phyloP scores from a whole-genome alignment of 2,888 invertebrate genomes.

The Saturnia pavonia region DNA sequence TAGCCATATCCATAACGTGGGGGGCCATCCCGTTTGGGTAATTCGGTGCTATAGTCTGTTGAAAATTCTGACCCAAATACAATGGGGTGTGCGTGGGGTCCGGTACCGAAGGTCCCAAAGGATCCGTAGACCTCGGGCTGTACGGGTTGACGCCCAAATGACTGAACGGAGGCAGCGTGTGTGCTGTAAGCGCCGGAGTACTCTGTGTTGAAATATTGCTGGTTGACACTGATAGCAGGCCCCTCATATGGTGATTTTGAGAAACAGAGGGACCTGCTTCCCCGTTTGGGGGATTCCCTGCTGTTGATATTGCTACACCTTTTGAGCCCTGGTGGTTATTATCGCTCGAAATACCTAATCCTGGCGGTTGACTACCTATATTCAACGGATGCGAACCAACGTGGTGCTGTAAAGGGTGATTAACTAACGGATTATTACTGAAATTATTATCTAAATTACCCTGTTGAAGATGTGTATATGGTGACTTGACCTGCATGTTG shows the following conservation, averaged over 20 bases:
- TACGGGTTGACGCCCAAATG: slow-evolving; percentile 82
- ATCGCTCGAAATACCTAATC: slow-evolving; percentile 71
- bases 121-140: slow-evolving; percentile 82
- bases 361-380: slow-evolving; percentile 81
- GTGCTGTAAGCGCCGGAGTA: slow-evolving; percentile 79
- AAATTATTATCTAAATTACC: slow-evolving; percentile 82
- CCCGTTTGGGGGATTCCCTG: slow-evolving; percentile 96
- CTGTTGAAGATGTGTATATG: slow-evolving; percentile 80
- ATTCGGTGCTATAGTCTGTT: slow-evolving; percentile 83
- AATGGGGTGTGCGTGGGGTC: slow-evolving; percentile 83
- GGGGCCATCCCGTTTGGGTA: slow-evolving; percentile 94
- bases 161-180: slow-evolving; percentile 82
- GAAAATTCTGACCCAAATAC: slow-evolving; percentile 83
- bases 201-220: slow-evolving; percentile 84
- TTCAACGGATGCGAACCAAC: slow-evolving; percentile 81
- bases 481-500: slow-evolving; percentile 77
- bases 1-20: slow-evolving; percentile 91
- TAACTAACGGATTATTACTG: slow-evolving; percentile 80
- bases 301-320: slow-evolving; percentile 71
- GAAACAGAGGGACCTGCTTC: slow-evolving; percentile 96
- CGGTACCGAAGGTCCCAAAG: slow-evolving; percentile 81
- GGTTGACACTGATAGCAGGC: slow-evolving; percentile 92
- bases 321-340: slow-evolving; percentile 69
- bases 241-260: slow-evolving; percentile 93
- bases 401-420: slow-evolving; percentile 79